Evolutionary conservation across 2,888 invertebrate genomes (phyloP).

Genomic region (Catonia carolina): DNA sequence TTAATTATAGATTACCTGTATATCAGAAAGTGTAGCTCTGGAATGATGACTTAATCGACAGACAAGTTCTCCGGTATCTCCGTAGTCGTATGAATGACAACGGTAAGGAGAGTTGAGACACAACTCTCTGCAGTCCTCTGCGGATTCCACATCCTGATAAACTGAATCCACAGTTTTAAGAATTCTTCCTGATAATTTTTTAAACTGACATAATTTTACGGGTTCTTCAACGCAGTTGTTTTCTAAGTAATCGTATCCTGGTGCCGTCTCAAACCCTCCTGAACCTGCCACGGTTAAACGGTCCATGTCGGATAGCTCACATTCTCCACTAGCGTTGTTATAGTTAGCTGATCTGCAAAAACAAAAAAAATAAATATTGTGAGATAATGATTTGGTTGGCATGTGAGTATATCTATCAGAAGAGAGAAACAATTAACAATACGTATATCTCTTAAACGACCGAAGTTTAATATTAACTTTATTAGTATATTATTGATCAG

Average conservation of each 20-base stretch:
- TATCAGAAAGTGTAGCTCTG: conserved; percentile 78
- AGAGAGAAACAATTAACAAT: not conserved
- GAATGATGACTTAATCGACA: conserved; percentile 90
- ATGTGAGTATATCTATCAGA: no score
- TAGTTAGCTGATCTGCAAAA: conserved; percentile 84
- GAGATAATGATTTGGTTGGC: not conserved
- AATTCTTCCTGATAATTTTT: conserved; percentile 79
- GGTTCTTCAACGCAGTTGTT: conserved; percentile 92
- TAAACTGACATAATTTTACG: conserved; percentile 90
- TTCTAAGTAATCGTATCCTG: conserved; percentile 73
- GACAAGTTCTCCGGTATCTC: conserved; percentile 88
- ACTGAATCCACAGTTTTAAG: conserved; percentile 91
- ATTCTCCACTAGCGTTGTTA: conserved; percentile 75
- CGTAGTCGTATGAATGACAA: conserved; percentile 91
- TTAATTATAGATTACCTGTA: conserved; percentile 74
- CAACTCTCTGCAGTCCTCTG: conserved; percentile 82
- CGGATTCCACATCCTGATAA: conserved; percentile 80
- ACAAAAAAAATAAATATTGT: no score
- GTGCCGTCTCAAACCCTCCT: conserved; percentile 62
- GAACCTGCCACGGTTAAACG: conserved; percentile 80
- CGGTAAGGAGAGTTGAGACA: conserved; percentile 84
- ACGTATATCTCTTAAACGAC: no score
- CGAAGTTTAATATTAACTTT: no score
- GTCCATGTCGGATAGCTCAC: conserved; percentile 87
- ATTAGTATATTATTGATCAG: no score